phyloP scores from a whole-genome alignment of 2,113 vertebrate species.

The Dasypus novemcinctus region DNA sequence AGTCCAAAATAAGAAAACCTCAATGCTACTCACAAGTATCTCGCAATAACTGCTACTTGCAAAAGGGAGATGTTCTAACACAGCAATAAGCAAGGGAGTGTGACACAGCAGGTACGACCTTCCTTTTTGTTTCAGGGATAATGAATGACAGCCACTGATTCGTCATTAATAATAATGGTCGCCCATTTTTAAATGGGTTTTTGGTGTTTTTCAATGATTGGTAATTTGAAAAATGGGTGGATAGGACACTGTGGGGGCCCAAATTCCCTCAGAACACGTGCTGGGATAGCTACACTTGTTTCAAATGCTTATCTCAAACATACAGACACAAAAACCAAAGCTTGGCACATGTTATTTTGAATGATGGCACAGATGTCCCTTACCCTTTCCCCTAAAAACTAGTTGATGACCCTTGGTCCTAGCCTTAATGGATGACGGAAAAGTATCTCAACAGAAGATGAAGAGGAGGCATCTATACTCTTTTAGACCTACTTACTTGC shows the following conservation, averaged over 20 bases:
- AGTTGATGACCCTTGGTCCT: not conserved
- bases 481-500: not conserved
- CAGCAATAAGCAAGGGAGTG: rapidly evolving
- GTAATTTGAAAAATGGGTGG: not conserved
- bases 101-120: not conserved
- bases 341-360: not conserved
- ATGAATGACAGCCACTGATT: not conserved
- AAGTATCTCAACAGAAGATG: not conserved
- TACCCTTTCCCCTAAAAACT: not conserved
- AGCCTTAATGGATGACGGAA: not conserved
- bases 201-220: not conserved
- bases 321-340: not conserved
- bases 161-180: not conserved
- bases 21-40: rapidly evolving
- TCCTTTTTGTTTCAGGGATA: not conserved
- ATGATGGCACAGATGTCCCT: not conserved
- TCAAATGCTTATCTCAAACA: not conserved
- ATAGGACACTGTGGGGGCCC: rapidly evolving
- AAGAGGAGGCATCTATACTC: not conserved
- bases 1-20: not conserved
- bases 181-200: not conserved
- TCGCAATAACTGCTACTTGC: not conserved
- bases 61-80: too few relatives aligned
- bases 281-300: not conserved
- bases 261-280: not conserved